Conservation (phyloP, 2,113 vertebrate genomes). For the Coturnix japonica region DNA sequence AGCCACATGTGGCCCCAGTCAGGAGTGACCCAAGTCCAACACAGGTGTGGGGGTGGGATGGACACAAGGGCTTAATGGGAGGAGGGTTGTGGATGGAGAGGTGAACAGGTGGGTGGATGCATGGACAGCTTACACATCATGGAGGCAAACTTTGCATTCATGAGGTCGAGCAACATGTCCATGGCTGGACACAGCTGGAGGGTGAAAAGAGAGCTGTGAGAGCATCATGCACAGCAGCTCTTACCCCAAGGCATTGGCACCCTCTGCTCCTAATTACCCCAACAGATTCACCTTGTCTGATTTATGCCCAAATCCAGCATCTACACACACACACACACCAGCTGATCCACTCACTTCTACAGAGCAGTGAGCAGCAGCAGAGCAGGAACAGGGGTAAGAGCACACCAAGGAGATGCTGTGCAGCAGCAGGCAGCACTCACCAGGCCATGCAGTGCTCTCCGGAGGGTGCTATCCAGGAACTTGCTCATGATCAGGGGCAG, state of each 20-base stretch:
- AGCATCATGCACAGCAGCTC: accelerated
- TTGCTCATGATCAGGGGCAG: constrained; percentile 50
- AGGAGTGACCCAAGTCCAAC: background rate
- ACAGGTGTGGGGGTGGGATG: background rate
- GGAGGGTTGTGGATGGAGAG: background rate
- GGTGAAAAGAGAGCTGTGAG: background rate
- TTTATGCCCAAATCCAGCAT: accelerated
- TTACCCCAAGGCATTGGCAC: background rate
- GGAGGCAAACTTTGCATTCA: constrained; percentile 45
- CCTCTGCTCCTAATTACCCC: background rate
- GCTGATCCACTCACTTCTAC: background rate
- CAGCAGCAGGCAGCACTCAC: background rate
- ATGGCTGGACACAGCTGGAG: constrained; percentile 72
- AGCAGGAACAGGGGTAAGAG: background rate
- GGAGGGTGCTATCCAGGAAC: constrained; percentile 69
- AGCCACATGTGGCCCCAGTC: accelerated
- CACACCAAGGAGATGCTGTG: background rate
- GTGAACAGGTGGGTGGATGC: background rate
- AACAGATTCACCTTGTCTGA: too few species aligned
- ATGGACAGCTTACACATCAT: background rate
- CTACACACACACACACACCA: background rate
- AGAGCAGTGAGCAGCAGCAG: background rate
- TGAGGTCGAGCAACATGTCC: background rate
- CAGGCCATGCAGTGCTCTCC: constrained; percentile 63
- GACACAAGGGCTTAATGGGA: background rate